Percentiles rank a stretch among this genome's conserved stretches.
phyloP scores from a whole-genome alignment of 2,113 vertebrate genomes.

The Solenodon paradoxus region DNA sequence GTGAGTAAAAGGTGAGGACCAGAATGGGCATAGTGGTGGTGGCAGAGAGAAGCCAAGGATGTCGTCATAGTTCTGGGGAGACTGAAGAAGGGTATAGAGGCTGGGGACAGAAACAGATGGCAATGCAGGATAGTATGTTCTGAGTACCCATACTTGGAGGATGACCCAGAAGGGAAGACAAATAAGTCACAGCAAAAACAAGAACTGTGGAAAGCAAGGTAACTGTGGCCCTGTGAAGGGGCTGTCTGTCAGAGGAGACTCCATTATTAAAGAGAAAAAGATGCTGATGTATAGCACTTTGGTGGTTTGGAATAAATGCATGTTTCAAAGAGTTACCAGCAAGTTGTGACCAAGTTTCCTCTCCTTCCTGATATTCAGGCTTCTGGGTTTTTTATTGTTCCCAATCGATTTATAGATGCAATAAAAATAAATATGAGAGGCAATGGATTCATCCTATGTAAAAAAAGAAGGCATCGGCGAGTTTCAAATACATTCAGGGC shows the following conservation, averaged over 20 bases:
- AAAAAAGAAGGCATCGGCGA: slow-evolving; percentile 22
- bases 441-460: not conserved
- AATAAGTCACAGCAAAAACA: not conserved
- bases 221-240: not conserved
- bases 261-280: not conserved
- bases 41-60: not conserved
- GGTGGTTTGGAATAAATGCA: not conserved
- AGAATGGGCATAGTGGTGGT: rapidly evolving
- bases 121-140: not conserved
- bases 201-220: too few relatives aligned
- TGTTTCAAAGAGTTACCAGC: slow-evolving; percentile 11
- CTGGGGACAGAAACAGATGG: not conserved
- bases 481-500: slow-evolving; percentile 31
- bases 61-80: rapidly evolving
- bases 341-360: slow-evolving; percentile 10
- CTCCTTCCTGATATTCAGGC: slow-evolving; percentile 54
- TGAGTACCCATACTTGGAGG: not conserved
- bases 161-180: not conserved
- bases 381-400: slow-evolving; percentile 57
- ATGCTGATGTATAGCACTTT: not conserved
- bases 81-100: not conserved
- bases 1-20: not conserved
- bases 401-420: slow-evolving; percentile 35
- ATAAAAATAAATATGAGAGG: slow-evolving; percentile 54
- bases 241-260: not conserved